Conservation (phyloP, 2,113 vertebrate species). For the Nanorana parkeri region DNA sequence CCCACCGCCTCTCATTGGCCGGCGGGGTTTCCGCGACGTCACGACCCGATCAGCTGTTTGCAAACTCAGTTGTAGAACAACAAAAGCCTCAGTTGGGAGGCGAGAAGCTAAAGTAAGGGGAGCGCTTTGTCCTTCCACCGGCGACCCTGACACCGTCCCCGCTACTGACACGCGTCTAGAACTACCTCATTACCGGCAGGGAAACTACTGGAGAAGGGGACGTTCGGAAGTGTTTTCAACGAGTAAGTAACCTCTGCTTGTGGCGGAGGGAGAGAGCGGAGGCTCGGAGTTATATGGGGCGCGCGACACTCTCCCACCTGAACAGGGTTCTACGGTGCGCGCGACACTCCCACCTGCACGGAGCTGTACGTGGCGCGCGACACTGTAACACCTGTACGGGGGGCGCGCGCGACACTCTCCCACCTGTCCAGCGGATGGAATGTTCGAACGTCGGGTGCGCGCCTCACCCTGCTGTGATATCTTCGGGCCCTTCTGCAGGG, state of each 20-base stretch:
- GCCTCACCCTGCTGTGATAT: no score
- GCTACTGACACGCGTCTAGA: neutral
- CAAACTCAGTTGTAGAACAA: constrained; percentile 56
- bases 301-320: no score
- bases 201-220: neutral
- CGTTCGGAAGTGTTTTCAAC: neutral
- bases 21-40: constrained; percentile 1
- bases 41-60: constrained; percentile 52
- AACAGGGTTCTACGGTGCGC: no score
- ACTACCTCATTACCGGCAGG: constrained; percentile 37
- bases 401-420: no score
- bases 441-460: no score
- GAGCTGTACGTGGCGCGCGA: no score
- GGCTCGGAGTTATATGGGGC: no score
- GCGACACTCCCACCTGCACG: no score
- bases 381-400: no score
- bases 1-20: constrained; percentile 22
- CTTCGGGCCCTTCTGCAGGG: no score
- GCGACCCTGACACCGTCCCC: neutral
- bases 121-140: no score
- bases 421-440: no score
- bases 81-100: constrained; percentile 47
- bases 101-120: neutral
- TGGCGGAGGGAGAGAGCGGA: neutral
- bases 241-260: neutral